Base-by-base conservation (phyloP, 2,888 invertebrate species). In the Oscheius sp. region DNA sequence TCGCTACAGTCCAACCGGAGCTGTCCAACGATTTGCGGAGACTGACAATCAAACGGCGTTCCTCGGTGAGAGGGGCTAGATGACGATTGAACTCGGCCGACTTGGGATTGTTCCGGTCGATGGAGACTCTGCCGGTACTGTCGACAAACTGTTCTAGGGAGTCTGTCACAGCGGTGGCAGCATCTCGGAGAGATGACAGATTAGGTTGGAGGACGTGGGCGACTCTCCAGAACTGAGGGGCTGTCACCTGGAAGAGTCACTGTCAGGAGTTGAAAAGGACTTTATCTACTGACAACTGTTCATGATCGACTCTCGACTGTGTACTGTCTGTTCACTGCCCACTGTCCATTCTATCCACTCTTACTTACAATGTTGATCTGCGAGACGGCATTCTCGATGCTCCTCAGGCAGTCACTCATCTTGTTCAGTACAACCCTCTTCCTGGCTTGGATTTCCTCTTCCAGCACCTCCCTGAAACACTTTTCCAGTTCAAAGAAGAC, bases 101-200 rank as follows among this genome's bases (percentile, higher is more conserved):
- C 57, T 82, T 79, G 7, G 77, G 62, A 47, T 79, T 76, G 10
- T 68, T 58, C 33, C 76, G 62, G 37, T 82, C 79, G 72, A 85
- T 76, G 13, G 82, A 79, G 59, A 85, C 79, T 35, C 85, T 72
- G 9, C 78, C 79, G 35, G 84, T 77, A 32, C 80, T 74, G 51
- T 85, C 83, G 60, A 84, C 79, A 51, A 85, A 75, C 11, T 81
- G 79, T 57, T 82, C 85, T 51, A 85, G 65, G 9, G 83, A 93
- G 2, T 94, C 93, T 81, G 94, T 92, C 62, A 96, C 91, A 70
- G 94, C 92, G 5, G 93, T 92, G 59, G 94, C 94, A 5, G 94
- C 93, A 81, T 94, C 92, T 90, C 94, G 94, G 21, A 96, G 93
- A 89, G 96, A 95, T 91, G 94, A 93, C 58, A 95, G 90, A 74